Evolutionary conservation across 23 tunicate species (phyloP).

Genomic region (Trididemnum clinides): DNA sequence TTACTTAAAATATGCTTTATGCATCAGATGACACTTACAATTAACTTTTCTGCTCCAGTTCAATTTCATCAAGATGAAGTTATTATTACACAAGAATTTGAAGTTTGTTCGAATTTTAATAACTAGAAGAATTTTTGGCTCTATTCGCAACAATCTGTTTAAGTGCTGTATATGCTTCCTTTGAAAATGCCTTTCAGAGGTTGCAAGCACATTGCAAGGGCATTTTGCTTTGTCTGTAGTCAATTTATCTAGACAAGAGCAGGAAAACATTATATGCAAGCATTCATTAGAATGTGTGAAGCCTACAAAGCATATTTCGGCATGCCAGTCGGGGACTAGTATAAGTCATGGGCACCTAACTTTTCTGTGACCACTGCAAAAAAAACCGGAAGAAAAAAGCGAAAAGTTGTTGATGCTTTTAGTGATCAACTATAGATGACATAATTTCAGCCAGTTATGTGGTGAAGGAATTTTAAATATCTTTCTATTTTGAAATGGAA

Average conservation of each 20-base stretch:
- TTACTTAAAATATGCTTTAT: background rate
- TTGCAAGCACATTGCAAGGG: background rate
- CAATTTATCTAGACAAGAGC: background rate
- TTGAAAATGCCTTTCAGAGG: background rate
- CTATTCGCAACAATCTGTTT: background rate
- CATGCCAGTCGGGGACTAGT: too few species aligned
- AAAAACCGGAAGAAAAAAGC: too few species aligned
- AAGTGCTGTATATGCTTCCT: background rate
- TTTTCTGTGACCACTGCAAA: too few species aligned
- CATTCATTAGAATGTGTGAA: background rate
- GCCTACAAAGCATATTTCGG: too few species aligned
- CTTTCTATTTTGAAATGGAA: too few species aligned
- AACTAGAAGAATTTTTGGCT: background rate
- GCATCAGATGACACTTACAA: background rate
- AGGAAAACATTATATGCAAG: background rate
- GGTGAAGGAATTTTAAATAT: too few species aligned
- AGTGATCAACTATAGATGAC: too few species aligned
- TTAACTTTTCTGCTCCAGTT: background rate
- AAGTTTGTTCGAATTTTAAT: background rate
- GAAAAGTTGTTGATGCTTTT: too few species aligned
- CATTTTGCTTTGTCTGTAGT: background rate
- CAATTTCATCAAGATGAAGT: constrained; percentile 3
- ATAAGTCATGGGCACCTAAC: too few species aligned
- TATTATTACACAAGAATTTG: constrained; percentile 6
- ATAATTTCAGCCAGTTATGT: too few species aligned